Evolutionary conservation across 2,888 invertebrate genomes (phyloP).

Genomic region (Omphaloscelis lunosa): DNA sequence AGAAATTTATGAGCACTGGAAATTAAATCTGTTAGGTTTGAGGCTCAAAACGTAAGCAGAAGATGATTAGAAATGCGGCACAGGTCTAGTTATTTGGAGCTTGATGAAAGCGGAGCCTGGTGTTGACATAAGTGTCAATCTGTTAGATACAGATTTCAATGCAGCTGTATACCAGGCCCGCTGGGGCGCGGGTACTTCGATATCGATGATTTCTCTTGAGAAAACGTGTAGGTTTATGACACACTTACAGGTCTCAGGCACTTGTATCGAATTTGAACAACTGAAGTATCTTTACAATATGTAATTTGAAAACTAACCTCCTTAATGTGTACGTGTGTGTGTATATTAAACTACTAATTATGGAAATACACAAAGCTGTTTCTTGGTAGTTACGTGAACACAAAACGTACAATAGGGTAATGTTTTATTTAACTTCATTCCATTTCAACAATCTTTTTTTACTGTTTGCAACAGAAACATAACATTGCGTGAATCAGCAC

Average conservation of each 20-base stretch:
- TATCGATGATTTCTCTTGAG: conserved; percentile 75
- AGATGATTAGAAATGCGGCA: conserved; percentile 42
- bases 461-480: conserved; percentile 30
- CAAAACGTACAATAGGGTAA: conserved; percentile 18
- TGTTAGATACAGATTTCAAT: conserved; percentile 54
- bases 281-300: conserved; percentile 8
- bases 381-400: conserved; percentile 31
- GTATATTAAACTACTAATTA: conserved; percentile 42
- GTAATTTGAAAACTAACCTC: conserved; percentile 23
- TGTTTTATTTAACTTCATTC: conserved; percentile 36
- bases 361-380: conserved; percentile 32
- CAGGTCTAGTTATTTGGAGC: conserved; percentile 26
- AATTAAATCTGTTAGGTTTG: not conserved
- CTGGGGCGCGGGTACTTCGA: conserved; percentile 52
- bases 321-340: conserved; percentile 10
- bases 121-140: conserved; percentile 60
- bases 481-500: conserved; percentile 43
- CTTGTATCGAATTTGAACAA: conserved; percentile 26
- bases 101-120: conserved; percentile 34
- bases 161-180: conserved; percentile 47
- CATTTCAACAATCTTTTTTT: conserved; percentile 9
- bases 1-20: not conserved
- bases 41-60: not conserved
- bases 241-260: conserved; percentile 32
- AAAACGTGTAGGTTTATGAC: conserved; percentile 59